Percentiles rank a stretch among this genome's conserved stretches.
Evolutionary conservation across 2,888 invertebrate genomes (phyloP).

Genomic region (Clitarchus hookeri): DNA sequence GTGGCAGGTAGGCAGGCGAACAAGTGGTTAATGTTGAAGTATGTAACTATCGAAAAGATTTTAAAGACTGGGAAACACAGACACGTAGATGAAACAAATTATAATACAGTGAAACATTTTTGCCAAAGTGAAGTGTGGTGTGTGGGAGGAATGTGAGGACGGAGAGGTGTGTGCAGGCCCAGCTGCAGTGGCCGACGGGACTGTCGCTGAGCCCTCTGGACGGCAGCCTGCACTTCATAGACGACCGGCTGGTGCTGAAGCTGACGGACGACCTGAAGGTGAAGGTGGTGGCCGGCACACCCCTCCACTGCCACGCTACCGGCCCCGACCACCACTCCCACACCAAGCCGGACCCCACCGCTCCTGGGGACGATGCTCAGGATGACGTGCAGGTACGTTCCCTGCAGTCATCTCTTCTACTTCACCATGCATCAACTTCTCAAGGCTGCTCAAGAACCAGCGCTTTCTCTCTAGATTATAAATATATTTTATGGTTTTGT

Average conservation of each 20-base stretch:
- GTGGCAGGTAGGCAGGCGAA: no score
- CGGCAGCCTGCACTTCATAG: constrained; percentile 93
- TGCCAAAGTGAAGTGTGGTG: no score
- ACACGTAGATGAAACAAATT: no score
- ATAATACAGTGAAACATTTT: no score
- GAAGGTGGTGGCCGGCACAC: constrained; percentile 93
- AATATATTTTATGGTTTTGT: no score
- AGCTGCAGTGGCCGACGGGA: constrained; percentile 98
- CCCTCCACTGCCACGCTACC: constrained; percentile 76
- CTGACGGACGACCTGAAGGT: constrained; percentile 85
- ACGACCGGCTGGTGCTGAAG: constrained; percentile 89
- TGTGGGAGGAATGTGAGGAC: not conserved
- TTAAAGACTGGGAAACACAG: no score
- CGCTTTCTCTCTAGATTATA: no score
- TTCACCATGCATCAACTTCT: no score
- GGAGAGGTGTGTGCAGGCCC: constrained; percentile 62
- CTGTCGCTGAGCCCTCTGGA: constrained; percentile 92
- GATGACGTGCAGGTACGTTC: not conserved
- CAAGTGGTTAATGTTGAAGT: no score
- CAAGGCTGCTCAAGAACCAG: no score
- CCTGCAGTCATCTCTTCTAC: no score
- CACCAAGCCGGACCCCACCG: not conserved
- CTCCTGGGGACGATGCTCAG: not conserved
- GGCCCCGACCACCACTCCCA: constrained; percentile 35
- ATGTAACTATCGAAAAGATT: no score